These are phyloP conservation scores for Drosophila novamexicana DNA, from an alignment of 1,140 invertebrate species.

Conservation along the genomic window DNA sequence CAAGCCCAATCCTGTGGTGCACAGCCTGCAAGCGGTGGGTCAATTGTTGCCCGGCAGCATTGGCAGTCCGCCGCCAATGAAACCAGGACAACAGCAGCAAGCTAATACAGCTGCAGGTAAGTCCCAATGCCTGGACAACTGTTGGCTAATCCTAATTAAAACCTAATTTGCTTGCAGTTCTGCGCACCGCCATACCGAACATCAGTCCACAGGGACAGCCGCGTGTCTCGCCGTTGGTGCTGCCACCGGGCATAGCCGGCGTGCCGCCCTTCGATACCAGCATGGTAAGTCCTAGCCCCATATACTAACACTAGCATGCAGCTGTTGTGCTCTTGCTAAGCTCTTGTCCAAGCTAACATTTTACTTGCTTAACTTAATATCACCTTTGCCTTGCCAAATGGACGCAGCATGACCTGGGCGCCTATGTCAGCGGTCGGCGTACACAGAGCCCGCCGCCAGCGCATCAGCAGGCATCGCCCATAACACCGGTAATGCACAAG, in stretches of 20 bases:
- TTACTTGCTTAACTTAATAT: slow-evolving; percentile 1
- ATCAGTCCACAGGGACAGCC: slow-evolving; percentile 88
- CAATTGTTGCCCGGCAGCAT: slow-evolving; percentile 86
- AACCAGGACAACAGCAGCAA: slow-evolving; percentile 73
- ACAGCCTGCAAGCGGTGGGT: slow-evolving; percentile 73
- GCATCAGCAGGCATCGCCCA: slow-evolving; percentile 90
- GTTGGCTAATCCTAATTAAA: slow-evolving; percentile 8
- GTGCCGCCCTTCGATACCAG: slow-evolving; percentile 87
- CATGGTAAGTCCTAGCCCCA: slow-evolving; percentile 87
- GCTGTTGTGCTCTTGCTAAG: neutral
- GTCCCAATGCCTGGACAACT: neutral
- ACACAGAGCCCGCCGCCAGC: slow-evolving; percentile 91
- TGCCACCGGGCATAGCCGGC: slow-evolving; percentile 85
- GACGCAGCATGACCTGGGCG: slow-evolving; percentile 85
- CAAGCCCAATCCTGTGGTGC: slow-evolving; percentile 67
- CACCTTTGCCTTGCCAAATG: slow-evolving; percentile 28
- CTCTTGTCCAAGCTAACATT: slow-evolving; percentile 30
- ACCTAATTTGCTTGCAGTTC: slow-evolving; percentile 35
- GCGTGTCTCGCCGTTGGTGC: slow-evolving; percentile 84
- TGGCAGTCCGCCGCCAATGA: slow-evolving; percentile 86
- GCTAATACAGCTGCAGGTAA: slow-evolving; percentile 59
- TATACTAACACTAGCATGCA: neutral
- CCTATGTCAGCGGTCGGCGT: slow-evolving; percentile 78
- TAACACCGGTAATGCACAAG: slow-evolving; percentile 88
- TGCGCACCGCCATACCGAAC: slow-evolving; percentile 86